phyloP scores from a whole-genome alignment of 2,888 invertebrate genomes.

The Acrobasis suavella region DNA sequence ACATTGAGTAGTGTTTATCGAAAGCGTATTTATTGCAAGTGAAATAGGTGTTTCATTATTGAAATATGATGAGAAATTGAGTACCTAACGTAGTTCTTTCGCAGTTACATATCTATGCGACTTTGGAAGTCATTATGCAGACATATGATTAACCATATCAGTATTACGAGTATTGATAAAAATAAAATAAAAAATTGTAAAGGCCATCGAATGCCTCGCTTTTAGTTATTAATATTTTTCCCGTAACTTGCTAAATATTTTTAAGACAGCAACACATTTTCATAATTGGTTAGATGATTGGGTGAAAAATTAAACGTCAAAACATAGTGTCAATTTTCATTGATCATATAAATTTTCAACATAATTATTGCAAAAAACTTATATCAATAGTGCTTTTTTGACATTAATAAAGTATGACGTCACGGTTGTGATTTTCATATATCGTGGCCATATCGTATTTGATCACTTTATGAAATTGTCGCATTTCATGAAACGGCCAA shows the following conservation, averaged over 20 bases:
- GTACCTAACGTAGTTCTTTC: constrained; percentile 51
- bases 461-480: too few relatives aligned
- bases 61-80: constrained; percentile 45
- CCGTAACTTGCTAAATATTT: constrained; percentile 4
- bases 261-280: constrained; percentile 27
- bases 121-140: constrained; percentile 30
- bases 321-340: too few relatives aligned
- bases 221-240: constrained; percentile 10
- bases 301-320: too few relatives aligned
- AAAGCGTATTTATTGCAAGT: constrained; percentile 66
- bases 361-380: too few relatives aligned
- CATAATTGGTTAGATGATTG: too few relatives aligned
- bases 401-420: too few relatives aligned
- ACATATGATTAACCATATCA: constrained; percentile 40
- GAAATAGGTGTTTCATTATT: constrained; percentile 58
- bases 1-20: constrained; percentile 60
- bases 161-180: constrained; percentile 30
- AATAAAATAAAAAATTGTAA: constrained; percentile 5
- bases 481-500: too few relatives aligned
- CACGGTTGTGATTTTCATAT: too few relatives aligned
- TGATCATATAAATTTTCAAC: too few relatives aligned
- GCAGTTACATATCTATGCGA: constrained; percentile 64
- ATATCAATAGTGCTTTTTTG: too few relatives aligned
- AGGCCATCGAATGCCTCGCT: constrained; percentile 27
- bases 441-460: too few relatives aligned